phyloP scores from a whole-genome alignment of 2,113 vertebrate genomes.

The Anarrhichthys ocellatus region DNA sequence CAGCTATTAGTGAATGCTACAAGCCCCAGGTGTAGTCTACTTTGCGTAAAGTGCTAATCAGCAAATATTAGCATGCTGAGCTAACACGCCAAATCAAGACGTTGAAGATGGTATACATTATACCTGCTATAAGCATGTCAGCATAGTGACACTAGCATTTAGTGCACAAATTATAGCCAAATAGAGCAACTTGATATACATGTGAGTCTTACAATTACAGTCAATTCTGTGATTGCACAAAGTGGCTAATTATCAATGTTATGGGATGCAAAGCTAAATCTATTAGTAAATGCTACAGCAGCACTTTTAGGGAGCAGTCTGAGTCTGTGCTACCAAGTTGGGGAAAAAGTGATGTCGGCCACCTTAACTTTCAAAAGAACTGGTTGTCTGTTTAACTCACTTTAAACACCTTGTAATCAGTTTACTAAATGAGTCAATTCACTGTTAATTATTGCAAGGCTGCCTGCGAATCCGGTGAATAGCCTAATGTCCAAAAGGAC shows the following conservation, averaged over 20 bases:
- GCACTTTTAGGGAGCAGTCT: background rate
- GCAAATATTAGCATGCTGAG: background rate
- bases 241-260: background rate
- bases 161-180: background rate
- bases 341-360: background rate
- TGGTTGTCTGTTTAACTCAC: background rate
- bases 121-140: background rate
- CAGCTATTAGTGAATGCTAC: background rate
- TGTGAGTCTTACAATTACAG: conserved; percentile 1
- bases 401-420: background rate
- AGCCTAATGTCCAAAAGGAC: conserved; percentile 45
- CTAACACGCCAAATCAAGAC: background rate
- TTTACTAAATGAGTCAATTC: conserved; percentile 18
- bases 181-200: background rate
- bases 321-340: background rate
- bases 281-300: background rate
- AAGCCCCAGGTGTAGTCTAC: background rate
- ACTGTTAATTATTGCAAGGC: conserved; percentile 7
- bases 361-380: background rate
- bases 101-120: background rate
- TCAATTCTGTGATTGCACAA: conserved; percentile 3
- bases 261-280: background rate
- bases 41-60: background rate
- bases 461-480: conserved; percentile 25
- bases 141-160: background rate